phyloP scores from a whole-genome alignment of 2,113 vertebrate species.

The Oreamnos americanus region DNA sequence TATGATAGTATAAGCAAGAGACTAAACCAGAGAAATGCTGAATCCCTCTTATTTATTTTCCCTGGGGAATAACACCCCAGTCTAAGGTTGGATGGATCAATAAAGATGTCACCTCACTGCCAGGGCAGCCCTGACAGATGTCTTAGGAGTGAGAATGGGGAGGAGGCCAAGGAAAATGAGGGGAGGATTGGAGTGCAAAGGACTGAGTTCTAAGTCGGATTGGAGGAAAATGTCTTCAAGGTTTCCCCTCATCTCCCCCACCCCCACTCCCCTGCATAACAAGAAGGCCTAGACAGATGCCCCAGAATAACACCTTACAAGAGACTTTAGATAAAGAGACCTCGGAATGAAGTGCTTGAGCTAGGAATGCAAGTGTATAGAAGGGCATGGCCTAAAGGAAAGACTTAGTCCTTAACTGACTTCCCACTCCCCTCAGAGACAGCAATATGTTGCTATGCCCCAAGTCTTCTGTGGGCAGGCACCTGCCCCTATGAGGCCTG shows the following conservation, averaged over 20 bases:
- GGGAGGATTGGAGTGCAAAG: not conserved
- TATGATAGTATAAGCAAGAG: not conserved
- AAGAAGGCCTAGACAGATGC: not conserved
- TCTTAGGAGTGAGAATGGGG: not conserved
- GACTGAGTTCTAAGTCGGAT: not conserved
- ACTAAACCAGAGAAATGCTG: not conserved
- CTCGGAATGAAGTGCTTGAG: not conserved
- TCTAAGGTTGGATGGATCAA: not conserved
- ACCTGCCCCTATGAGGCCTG: not conserved
- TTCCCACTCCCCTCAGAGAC: not conserved
- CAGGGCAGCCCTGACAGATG: not conserved
- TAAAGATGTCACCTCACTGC: not conserved
- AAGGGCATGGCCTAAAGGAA: too few species aligned
- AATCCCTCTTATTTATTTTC: not conserved
- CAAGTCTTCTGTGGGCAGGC: not conserved
- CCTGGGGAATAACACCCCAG: not conserved
- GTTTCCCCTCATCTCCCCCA: not conserved
- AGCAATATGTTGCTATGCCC: not conserved
- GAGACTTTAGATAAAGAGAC: not conserved
- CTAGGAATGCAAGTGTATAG: not conserved
- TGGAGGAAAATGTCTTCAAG: not conserved
- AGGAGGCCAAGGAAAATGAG: not conserved
- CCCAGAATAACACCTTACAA: not conserved
- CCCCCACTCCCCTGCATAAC: not conserved
- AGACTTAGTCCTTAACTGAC: not conserved